phyloP scores from a whole-genome alignment of 2,888 invertebrate genomes.

The Cyclophora punctaria region DNA sequence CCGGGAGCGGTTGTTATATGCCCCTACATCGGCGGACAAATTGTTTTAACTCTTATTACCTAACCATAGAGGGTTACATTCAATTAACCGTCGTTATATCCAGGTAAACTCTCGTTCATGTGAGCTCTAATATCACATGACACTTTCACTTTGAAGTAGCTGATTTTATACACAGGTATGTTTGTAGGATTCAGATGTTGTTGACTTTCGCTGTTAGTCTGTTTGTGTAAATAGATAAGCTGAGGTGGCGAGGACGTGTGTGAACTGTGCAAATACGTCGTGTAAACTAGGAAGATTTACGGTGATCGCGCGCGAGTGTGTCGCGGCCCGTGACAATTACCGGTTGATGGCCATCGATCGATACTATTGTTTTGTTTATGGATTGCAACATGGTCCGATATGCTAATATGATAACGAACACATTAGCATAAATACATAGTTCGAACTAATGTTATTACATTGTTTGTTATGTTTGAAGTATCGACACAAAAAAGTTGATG shows the following conservation, averaged over 20 bases:
- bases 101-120: slow-evolving; percentile 27
- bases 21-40: slow-evolving; percentile 10
- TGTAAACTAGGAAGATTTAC: slow-evolving; percentile 12
- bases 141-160: slow-evolving; percentile 29
- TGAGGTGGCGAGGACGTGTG: slow-evolving; percentile 1
- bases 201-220: slow-evolving; percentile 21
- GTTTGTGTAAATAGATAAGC: slow-evolving; percentile 3
- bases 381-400: slow-evolving; percentile 39
- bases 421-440: no score
- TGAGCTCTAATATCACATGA: slow-evolving; percentile 25
- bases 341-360: slow-evolving; percentile 31
- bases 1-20: slow-evolving; percentile 24
- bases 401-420: slow-evolving; percentile 9
- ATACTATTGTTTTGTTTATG: slow-evolving; percentile 35
- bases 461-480: no score
- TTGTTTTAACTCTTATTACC: slow-evolving; percentile 25
- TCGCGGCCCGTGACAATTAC: slow-evolving; percentile 21
- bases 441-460: no score
- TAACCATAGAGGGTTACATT: slow-evolving; percentile 19
- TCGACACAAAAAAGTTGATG: no score
- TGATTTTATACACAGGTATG: neutral
- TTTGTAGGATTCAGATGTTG: slow-evolving; percentile 15
- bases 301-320: slow-evolving; percentile 16
- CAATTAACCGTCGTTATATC: slow-evolving; percentile 10
- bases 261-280: slow-evolving; percentile 5